A percentile compares a stretch with the other conserved stretches of the same genome.
Evolutionary conservation across 2,113 vertebrate species (phyloP).

Genomic region (Gyps fulvus): DNA sequence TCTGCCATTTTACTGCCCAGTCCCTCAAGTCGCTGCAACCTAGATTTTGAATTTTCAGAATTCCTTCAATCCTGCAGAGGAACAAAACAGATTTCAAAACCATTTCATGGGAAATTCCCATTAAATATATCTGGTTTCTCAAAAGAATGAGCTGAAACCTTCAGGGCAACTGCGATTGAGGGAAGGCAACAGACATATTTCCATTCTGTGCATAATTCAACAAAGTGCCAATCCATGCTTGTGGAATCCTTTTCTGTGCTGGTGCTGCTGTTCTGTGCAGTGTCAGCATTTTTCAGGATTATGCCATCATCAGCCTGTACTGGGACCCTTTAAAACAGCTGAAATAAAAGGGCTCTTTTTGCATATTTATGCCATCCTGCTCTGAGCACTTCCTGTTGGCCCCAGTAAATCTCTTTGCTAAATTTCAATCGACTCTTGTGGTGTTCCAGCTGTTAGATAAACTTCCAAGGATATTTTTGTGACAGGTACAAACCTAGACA

Average conservation of each 20-base stretch:
- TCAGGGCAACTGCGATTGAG: not conserved
- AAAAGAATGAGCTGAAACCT: not conserved
- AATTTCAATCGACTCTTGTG: not conserved
- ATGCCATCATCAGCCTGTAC: not conserved
- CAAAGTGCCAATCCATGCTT: not conserved
- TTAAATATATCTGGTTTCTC: constrained; percentile 9
- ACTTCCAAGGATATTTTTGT: constrained; percentile 75
- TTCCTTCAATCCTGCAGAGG: not conserved
- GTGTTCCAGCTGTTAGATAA: constrained; percentile 73
- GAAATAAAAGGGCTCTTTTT: constrained; percentile 37
- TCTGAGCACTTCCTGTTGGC: constrained; percentile 61
- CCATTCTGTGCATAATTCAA: not conserved
- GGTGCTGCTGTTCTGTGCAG: not conserved
- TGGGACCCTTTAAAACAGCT: constrained; percentile 6
- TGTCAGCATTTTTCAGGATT: constrained; percentile 25
- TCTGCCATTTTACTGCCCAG: not conserved
- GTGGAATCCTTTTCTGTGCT: not conserved
- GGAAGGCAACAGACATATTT: not conserved
- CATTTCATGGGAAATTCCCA: not conserved
- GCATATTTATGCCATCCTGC: constrained; percentile 57
- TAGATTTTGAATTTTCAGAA: constrained; percentile 22
- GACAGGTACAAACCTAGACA: constrained; percentile 76
- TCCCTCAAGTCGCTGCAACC: not conserved
- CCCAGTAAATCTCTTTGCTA: constrained; percentile 44
- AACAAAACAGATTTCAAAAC: not conserved